Conservation (phyloP, 2,113 vertebrate genomes). For the Gorsachius goisagi region DNA sequence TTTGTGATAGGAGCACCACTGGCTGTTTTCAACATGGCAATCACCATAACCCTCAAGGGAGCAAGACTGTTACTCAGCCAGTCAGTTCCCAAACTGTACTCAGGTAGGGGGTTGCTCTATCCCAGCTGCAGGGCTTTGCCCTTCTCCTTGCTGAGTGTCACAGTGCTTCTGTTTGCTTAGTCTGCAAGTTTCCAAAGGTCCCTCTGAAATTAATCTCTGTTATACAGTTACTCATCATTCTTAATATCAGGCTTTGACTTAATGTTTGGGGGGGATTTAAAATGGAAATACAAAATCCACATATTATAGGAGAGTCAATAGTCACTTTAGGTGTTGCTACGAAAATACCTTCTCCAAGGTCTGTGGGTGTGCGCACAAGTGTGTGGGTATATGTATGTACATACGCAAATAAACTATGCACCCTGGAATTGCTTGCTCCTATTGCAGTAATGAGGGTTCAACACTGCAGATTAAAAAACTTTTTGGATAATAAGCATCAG, state of each 20-base stretch:
- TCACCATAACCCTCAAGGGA: neutral
- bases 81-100: neutral
- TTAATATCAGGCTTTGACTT: neutral
- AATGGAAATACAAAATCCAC: neutral
- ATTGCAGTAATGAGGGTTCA: neutral
- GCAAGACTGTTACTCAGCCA: neutral
- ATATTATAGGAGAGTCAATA: neutral
- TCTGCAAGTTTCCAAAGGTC: neutral
- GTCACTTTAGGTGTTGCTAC: neutral
- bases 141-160: neutral
- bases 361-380: neutral
- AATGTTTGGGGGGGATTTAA: neutral
- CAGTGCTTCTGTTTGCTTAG: neutral
- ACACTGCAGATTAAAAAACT: neutral
- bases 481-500: neutral
- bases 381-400: neutral
- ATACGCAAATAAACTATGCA: neutral
- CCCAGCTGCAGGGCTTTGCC: neutral
- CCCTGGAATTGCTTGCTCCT: neutral
- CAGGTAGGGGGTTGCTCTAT: neutral
- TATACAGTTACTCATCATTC: neutral
- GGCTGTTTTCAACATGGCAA: neutral
- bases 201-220: neutral
- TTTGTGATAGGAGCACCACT: neutral
- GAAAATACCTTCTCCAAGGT: neutral